phyloP scores from a whole-genome alignment of 2,113 vertebrate genomes.

The Microcebus ravelobensis region DNA sequence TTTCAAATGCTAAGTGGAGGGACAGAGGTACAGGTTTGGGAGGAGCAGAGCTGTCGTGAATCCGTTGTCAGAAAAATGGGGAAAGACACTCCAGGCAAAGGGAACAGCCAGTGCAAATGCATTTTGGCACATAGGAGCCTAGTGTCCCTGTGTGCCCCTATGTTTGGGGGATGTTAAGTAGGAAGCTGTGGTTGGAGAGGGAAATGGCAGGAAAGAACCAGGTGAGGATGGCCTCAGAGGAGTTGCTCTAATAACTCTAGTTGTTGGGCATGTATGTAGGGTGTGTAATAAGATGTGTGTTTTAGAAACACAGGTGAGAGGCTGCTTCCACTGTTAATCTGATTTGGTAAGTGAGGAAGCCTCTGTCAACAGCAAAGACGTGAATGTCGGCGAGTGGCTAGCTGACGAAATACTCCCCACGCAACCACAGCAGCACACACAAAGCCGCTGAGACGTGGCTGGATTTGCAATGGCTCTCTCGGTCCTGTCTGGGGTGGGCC shows the following conservation, averaged over 20 bases:
- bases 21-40: background rate
- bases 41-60: background rate
- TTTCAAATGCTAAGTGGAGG: no score
- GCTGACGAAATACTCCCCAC: background rate
- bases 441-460: background rate
- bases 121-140: background rate
- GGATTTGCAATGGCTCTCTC: background rate
- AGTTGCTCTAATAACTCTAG: background rate
- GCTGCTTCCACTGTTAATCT: background rate
- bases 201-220: background rate
- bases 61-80: background rate
- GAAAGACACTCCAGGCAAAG: background rate
- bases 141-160: fast-evolving
- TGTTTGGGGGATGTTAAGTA: background rate
- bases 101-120: background rate
- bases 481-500: background rate
- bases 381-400: no score
- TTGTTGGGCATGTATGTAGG: background rate
- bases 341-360: background rate
- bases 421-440: fast-evolving
- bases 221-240: background rate
- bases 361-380: background rate
- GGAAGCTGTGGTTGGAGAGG: background rate
- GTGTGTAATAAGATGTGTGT: background rate
- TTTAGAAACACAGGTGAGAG: background rate